Conservation (phyloP, 2,113 vertebrate genomes). For the Petroica traversi region DNA sequence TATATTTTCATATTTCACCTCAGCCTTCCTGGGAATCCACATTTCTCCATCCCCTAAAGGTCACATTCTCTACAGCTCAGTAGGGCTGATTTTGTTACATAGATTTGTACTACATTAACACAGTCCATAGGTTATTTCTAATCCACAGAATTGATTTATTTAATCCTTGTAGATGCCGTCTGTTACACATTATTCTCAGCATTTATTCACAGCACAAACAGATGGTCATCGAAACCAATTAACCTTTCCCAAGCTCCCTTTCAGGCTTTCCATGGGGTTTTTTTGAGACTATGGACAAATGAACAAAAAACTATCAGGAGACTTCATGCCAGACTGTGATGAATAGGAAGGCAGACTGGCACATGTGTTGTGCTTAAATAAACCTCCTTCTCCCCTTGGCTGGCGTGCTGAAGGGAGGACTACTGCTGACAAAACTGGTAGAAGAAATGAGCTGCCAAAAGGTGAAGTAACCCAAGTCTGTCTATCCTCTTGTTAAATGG, state of each 20-base stretch:
- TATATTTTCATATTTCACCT: slow-evolving; percentile 18
- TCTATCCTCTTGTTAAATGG: not conserved
- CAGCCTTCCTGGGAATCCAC: not conserved
- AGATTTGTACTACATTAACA: slow-evolving; percentile 69
- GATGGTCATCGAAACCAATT: slow-evolving; percentile 86
- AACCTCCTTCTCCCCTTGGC: not conserved
- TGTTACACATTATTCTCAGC: slow-evolving; percentile 66
- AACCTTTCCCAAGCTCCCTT: slow-evolving; percentile 77
- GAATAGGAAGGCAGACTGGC: slow-evolving; percentile 47
- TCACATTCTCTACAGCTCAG: slow-evolving; percentile 21
- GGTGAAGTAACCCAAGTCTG: not conserved
- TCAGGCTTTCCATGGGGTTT: slow-evolving; percentile 32
- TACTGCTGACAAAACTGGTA: not conserved
- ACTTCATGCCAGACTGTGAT: slow-evolving; percentile 59
- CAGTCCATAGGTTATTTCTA: slow-evolving; percentile 68
- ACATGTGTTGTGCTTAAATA: not conserved
- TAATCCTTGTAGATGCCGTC: slow-evolving; percentile 69
- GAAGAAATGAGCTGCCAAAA: not conserved
- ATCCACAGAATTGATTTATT: slow-evolving; percentile 68
- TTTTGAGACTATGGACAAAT: slow-evolving; percentile 57
- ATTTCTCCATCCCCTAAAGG: not conserved
- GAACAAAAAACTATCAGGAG: slow-evolving; percentile 64
- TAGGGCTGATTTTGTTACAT: slow-evolving; percentile 38
- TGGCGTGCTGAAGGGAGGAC: not conserved
- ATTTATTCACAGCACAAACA: slow-evolving; percentile 74